Evolutionary conservation across 2,888 invertebrate genomes (phyloP).

Genomic region (Sceliomorpha sp.): DNA sequence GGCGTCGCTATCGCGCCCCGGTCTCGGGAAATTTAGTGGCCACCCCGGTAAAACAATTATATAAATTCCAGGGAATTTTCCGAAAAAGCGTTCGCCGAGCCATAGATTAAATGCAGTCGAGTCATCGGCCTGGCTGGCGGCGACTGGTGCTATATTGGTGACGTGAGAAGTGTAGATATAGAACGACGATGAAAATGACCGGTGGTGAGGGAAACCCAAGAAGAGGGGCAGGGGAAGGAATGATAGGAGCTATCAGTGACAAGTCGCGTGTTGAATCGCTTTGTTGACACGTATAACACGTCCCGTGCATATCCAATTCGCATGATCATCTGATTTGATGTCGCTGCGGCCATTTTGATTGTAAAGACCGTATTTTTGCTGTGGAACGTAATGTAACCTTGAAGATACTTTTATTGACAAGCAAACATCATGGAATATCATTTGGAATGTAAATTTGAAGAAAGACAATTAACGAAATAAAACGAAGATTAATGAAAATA

Average conservation of each 20-base stretch:
- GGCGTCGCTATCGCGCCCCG: slow-evolving; percentile 61
- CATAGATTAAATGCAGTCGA: slow-evolving; percentile 76
- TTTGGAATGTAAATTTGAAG: too few relatives aligned
- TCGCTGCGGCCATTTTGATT: slow-evolving; percentile 13
- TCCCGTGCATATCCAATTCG: slow-evolving; percentile 69
- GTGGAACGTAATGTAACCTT: too few relatives aligned
- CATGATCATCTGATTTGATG: slow-evolving; percentile 58
- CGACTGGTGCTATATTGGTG: slow-evolving; percentile 43
- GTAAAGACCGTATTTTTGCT: neutral
- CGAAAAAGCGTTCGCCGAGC: slow-evolving; percentile 71
- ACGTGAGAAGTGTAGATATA: slow-evolving; percentile 44
- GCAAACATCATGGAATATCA: too few relatives aligned
- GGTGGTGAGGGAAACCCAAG: slow-evolving; percentile 34
- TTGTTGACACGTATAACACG: slow-evolving; percentile 76
- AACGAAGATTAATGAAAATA: too few relatives aligned
- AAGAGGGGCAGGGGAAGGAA: slow-evolving; percentile 34
- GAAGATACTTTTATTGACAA: too few relatives aligned
- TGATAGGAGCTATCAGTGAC: slow-evolving; percentile 73
- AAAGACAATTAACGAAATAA: too few relatives aligned
- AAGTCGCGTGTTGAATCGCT: slow-evolving; percentile 75
- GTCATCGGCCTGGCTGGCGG: slow-evolving; percentile 34
- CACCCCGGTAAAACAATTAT: slow-evolving; percentile 78
- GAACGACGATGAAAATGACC: slow-evolving; percentile 50
- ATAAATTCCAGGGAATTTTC: slow-evolving; percentile 75
- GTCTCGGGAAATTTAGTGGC: slow-evolving; percentile 73